These are phyloP conservation scores for Dexiosoma caninum DNA, from an alignment of 2,888 invertebrate species.

Conservation along the genomic window DNA sequence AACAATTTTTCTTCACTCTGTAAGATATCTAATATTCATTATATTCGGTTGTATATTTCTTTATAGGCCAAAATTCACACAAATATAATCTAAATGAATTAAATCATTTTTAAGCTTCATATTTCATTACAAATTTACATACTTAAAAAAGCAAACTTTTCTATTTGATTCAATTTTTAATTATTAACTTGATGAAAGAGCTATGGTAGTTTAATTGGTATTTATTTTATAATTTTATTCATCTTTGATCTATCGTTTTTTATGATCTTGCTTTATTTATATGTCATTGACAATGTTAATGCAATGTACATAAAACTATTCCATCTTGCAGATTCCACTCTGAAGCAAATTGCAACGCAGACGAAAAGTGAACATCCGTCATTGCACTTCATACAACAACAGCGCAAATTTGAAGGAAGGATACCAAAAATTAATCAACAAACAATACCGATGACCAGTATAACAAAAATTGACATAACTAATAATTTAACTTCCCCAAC, in stretches of 20 bases:
- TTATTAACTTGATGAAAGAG: not conserved
- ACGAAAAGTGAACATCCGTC: slow-evolving; percentile 69
- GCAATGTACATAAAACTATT: not conserved
- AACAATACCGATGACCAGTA: slow-evolving; percentile 57
- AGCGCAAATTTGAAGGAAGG: slow-evolving; percentile 77
- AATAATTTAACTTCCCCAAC: slow-evolving; percentile 42
- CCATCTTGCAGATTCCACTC: slow-evolving; percentile 46
- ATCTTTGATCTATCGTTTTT: not conserved
- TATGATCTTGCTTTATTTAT: not conserved
- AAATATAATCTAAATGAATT: not conserved
- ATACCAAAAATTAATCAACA: slow-evolving; percentile 76
- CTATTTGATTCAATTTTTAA: not conserved
- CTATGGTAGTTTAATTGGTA: not conserved
- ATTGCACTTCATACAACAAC: slow-evolving; percentile 74
- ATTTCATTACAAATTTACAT: not conserved
- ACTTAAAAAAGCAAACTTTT: not conserved
- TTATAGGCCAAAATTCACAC: not conserved
- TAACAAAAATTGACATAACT: slow-evolving; percentile 34
- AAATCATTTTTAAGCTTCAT: not conserved
- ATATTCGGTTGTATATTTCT: not conserved
- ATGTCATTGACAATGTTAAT: not conserved
- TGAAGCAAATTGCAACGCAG: slow-evolving; percentile 50
- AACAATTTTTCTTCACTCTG: not conserved
- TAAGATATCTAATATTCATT: not conserved
- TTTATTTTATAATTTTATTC: not conserved